Evolutionary conservation across 2,888 invertebrate genomes (phyloP).

Genomic region (Pseudococcus viburni): DNA sequence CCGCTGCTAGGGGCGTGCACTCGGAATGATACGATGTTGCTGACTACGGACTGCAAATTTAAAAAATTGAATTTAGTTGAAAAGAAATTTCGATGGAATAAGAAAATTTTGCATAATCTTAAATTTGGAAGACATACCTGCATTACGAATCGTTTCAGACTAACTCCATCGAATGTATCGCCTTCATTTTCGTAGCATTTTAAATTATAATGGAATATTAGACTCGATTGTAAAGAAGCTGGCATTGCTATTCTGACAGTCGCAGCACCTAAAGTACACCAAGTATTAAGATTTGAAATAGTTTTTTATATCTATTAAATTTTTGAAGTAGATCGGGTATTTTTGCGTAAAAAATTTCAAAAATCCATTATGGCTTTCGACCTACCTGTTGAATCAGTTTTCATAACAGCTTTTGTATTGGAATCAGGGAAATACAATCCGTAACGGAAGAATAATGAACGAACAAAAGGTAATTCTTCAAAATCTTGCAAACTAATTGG

Average conservation of each 20-base stretch:
- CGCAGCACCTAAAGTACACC: conserved; percentile 81
- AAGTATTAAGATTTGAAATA: too few species aligned
- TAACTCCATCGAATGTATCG: conserved; percentile 93
- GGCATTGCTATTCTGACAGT: conserved; percentile 98
- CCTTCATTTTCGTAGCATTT: conserved; percentile 95
- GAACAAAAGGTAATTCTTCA: conserved; percentile 96
- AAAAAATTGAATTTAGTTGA: background rate
- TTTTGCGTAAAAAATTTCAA: background rate
- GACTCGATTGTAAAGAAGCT: conserved; percentile 92
- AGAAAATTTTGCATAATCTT: background rate
- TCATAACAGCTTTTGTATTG: conserved; percentile 93
- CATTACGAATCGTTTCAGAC: conserved; percentile 97
- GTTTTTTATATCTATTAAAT: too few species aligned
- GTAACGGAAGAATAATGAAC: conserved; percentile 97
- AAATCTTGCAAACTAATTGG: conserved; percentile 95
- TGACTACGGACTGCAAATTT: conserved; percentile 84
- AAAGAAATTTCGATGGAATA: background rate
- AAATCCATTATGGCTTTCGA: background rate
- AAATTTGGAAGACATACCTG: conserved; percentile 76
- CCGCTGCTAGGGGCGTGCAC: conserved; percentile 98
- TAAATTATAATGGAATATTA: conserved; percentile 99
- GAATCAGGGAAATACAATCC: conserved; percentile 95
- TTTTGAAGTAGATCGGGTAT: too few species aligned
- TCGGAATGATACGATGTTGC: conserved; percentile 94
- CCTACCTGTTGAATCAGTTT: conserved; percentile 92